Percentiles rank a stretch among this genome's conserved stretches.
phyloP scores from a whole-genome alignment of 2,797 vertebrate species.

The Macrochelys suwanniensis region DNA sequence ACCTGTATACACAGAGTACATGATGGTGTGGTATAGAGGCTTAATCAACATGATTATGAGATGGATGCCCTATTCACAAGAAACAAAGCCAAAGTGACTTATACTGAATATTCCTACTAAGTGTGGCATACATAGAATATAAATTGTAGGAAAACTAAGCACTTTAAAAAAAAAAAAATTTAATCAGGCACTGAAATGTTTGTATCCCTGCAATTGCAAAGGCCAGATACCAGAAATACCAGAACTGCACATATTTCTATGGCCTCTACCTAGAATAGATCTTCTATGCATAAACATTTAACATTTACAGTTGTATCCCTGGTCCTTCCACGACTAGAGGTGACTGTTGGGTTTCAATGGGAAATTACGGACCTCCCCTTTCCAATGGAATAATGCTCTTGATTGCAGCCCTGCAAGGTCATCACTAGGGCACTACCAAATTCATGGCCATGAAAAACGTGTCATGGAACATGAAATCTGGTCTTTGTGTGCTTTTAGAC shows the following conservation, averaged over 20 bases:
- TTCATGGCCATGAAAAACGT: too few relatives aligned
- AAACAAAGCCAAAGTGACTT: not conserved
- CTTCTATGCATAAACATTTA: not conserved
- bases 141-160: not conserved
- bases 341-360: too few relatives aligned
- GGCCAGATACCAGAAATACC: not conserved
- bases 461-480: too few relatives aligned
- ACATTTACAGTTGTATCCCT: not conserved
- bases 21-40: not conserved
- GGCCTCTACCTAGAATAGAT: not conserved
- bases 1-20: not conserved
- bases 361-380: too few relatives aligned
- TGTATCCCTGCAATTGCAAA: not conserved
- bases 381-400: too few relatives aligned
- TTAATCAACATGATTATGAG: fast-evolving
- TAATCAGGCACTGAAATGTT: not conserved
- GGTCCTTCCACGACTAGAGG: not conserved
- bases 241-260: fast-evolving
- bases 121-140: not conserved
- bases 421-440: too few relatives aligned
- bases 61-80: not conserved
- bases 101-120: not conserved
- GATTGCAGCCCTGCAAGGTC: too few relatives aligned
- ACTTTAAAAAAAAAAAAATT: not conserved
- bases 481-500: too few relatives aligned